These are phyloP conservation scores for Leptodactylus fallax DNA, from an alignment of 2,797 vertebrate species.

Conservation along the genomic window DNA sequence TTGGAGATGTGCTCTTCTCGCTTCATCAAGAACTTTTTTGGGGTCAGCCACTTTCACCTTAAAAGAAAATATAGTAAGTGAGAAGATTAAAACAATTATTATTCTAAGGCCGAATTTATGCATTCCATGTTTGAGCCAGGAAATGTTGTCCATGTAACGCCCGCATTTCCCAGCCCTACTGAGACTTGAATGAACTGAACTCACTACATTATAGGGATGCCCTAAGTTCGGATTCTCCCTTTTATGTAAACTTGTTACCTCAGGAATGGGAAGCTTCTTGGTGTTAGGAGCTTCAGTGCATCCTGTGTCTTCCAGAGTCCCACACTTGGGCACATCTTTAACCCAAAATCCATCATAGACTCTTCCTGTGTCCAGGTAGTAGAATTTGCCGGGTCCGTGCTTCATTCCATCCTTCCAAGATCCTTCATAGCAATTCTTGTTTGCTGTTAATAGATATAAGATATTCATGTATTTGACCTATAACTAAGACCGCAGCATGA, in stretches of 20 bases:
- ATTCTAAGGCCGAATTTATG: neutral
- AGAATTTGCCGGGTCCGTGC: neutral
- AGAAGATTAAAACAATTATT: neutral
- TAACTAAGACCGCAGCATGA: too few relatives aligned
- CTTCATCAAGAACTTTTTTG: neutral
- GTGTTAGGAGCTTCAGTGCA: neutral
- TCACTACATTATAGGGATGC: too few relatives aligned
- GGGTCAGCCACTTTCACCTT: neutral
- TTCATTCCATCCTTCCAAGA: neutral
- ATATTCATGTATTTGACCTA: too few relatives aligned
- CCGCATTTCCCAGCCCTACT: too few relatives aligned
- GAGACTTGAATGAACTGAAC: too few relatives aligned
- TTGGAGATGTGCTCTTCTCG: neutral
- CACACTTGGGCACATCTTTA: neutral
- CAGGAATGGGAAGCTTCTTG: neutral
- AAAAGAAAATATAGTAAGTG: neutral
- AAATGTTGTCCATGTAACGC: too few relatives aligned
- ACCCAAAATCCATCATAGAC: neutral
- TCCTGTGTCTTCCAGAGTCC: neutral
- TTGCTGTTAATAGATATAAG: conserved; percentile 9
- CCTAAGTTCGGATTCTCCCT: too few relatives aligned
- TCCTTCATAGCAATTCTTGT: conserved; percentile 16
- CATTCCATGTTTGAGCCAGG: too few relatives aligned
- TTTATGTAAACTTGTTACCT: neutral
- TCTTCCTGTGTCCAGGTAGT: neutral